These are phyloP conservation scores for Zaprionus nigranus DNA, from an alignment of 1,140 invertebrate species.

Conservation along the genomic window DNA sequence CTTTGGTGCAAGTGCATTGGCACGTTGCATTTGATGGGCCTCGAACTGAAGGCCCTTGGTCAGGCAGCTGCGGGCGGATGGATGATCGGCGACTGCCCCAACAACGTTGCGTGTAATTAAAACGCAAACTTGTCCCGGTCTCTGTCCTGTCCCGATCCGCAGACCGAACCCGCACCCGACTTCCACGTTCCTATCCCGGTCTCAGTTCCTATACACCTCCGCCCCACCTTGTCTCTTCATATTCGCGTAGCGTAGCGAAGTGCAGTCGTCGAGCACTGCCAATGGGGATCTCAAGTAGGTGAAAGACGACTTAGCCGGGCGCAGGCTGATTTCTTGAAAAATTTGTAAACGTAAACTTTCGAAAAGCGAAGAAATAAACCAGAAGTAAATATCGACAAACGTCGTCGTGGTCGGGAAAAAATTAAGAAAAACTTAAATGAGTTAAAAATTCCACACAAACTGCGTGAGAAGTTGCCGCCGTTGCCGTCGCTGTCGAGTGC, in stretches of 20 bases:
- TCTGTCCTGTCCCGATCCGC: not conserved
- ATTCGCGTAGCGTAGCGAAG: not conserved
- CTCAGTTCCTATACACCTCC: not conserved
- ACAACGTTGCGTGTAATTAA: conserved; percentile 79
- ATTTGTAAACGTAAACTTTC: conserved; percentile 80
- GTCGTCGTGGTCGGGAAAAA: conserved; percentile 52
- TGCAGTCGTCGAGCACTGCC: conserved; percentile 11
- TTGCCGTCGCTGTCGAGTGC: conserved; percentile 19
- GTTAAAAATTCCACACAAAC: conserved; percentile 78
- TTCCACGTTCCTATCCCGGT: not conserved
- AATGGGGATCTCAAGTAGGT: conserved; percentile 54
- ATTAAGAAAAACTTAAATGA: conserved; percentile 81
- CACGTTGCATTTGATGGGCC: conserved; percentile 44
- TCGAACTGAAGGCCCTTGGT: conserved; percentile 29
- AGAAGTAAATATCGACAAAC: conserved; percentile 78
- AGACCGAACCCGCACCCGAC: not conserved
- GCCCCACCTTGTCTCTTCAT: not conserved
- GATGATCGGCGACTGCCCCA: conserved; percentile 50
- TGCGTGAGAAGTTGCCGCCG: conserved; percentile 78
- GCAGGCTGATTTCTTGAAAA: conserved; percentile 73
- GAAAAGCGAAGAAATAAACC: conserved; percentile 69
- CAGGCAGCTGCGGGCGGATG: conserved; percentile 30
- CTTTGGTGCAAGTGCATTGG: conserved; percentile 37
- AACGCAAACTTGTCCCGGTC: conserved; percentile 67
- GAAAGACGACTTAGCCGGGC: conserved; percentile 61